Evolutionary conservation across 2,888 invertebrate species (phyloP).

Genomic region (Apodemia mormo): DNA sequence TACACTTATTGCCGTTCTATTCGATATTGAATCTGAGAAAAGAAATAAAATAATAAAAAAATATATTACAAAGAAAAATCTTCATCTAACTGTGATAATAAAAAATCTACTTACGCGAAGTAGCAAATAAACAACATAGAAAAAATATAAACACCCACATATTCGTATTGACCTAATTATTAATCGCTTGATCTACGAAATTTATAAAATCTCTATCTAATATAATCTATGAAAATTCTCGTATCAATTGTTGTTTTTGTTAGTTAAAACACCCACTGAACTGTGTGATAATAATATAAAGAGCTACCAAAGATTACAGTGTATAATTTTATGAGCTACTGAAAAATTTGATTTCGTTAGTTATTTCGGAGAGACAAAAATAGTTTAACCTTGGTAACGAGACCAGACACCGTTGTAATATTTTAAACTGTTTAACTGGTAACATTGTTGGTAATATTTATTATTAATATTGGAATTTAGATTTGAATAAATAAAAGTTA

Average conservation of each 20-base stretch:
- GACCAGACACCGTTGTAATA: neutral
- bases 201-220: neutral
- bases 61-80: neutral
- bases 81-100: neutral
- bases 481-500: no score
- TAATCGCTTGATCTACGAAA: neutral
- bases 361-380: neutral
- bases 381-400: conserved; percentile 7
- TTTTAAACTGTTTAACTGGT: neutral
- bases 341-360: neutral
- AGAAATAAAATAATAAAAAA: neutral
- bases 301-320: neutral
- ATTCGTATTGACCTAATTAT: neutral
- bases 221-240: neutral
- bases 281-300: neutral
- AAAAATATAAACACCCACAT: neutral
- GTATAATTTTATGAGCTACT: neutral
- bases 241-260: neutral
- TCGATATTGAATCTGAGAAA: conserved; percentile 3
- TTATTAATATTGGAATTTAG: no score
- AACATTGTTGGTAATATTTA: neutral
- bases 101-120: neutral
- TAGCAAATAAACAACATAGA: conserved; percentile 1
- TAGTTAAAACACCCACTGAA: neutral
- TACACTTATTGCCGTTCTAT: neutral